Base-by-base conservation (phyloP, 2,888 invertebrate genomes). In the Rosalia funebris region DNA sequence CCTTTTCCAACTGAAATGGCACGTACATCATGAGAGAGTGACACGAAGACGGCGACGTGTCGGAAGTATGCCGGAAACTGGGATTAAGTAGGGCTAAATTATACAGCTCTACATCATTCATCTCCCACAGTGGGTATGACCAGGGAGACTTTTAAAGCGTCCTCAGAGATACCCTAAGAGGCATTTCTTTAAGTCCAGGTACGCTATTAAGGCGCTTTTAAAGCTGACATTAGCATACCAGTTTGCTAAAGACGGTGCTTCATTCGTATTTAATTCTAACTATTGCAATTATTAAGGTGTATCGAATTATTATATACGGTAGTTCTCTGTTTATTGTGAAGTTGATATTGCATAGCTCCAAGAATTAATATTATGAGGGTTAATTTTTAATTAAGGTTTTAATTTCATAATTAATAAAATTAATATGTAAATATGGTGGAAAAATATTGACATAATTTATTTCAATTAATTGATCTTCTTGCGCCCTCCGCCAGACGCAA, bases 191-290 rank as follows among this genome's bases (percentile, higher is more conserved):
- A 14, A 11, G 58, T 45, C 45, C 16, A 58, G 46, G 54, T 48
- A 32, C 50, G 14, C 19, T 47, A 54, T 63, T 63, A 60, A 53
- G 48, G 48, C 39, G 37, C 20, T 57, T 32, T 53, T 32, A 53
- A 32, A 20, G 16, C 41, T 14, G 16, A 41, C 36, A 63, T 63
- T 63, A 60, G 59, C 63, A 63, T 63, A 60, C 42, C 54, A 63
- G 60, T 63, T 60, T 42, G 44, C 53, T 57, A 47, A 52, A n/a
- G 44, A 46, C 55, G 57, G 42, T 31, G 32, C 57, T 57, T 31
- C 57, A 44, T 57, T 60, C 63, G 59, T 48, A 54, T 60, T 54
- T 48, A 39, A 57, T 25, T 52, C 53, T 56, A 53, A 62, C 36
- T 55, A 42, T 56, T 47, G 53, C 48, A 47, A 57, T 60, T 63